Percentiles rank a stretch among this genome's conserved stretches.
phyloP scores from a whole-genome alignment of 2,888 invertebrate species.

The Cloeon dipterum region DNA sequence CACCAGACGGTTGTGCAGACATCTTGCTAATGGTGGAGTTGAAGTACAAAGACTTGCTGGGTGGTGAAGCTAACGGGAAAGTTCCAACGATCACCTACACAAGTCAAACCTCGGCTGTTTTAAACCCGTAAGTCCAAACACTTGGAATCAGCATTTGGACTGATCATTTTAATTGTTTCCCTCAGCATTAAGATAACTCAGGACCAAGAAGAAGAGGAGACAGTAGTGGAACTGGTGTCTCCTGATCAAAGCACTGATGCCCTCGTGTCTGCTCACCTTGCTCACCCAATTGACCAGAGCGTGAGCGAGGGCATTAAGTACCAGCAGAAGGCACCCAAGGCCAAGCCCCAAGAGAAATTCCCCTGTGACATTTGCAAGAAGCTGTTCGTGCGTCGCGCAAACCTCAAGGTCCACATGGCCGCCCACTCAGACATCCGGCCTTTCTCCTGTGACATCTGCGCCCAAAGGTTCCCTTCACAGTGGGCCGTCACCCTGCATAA shows the following conservation, averaged over 20 bases:
- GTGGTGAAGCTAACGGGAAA: background rate
- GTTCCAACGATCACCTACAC: slow-evolving; percentile 1
- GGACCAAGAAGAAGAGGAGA: too few relatives aligned
- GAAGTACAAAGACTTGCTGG: slow-evolving; percentile 9
- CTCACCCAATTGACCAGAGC: too few relatives aligned
- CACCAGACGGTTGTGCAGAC: slow-evolving; percentile 5
- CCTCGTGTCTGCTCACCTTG: too few relatives aligned
- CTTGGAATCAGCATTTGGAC: too few relatives aligned
- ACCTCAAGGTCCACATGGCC: slow-evolving; percentile 17
- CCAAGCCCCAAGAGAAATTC: slow-evolving; percentile 12
- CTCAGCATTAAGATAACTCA: too few relatives aligned
- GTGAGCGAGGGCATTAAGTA: too few relatives aligned
- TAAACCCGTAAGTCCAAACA: background rate
- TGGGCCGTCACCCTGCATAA: slow-evolving; percentile 17
- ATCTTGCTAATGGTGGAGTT: slow-evolving; percentile 13
- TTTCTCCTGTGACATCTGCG: slow-evolving; percentile 15
- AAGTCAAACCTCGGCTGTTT: slow-evolving; percentile 2
- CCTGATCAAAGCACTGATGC: too few relatives aligned
- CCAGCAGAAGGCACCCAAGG: too few relatives aligned
- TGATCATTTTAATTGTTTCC: too few relatives aligned
- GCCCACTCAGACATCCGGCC: slow-evolving; percentile 12
- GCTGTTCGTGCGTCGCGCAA: slow-evolving; percentile 15
- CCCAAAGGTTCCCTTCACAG: slow-evolving; percentile 16
- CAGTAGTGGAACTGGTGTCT: too few relatives aligned
- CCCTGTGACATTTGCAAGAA: slow-evolving; percentile 16